Evolutionary conservation across 2,888 invertebrate genomes (phyloP).

Genomic region (Mesodorylaimus sp.): DNA sequence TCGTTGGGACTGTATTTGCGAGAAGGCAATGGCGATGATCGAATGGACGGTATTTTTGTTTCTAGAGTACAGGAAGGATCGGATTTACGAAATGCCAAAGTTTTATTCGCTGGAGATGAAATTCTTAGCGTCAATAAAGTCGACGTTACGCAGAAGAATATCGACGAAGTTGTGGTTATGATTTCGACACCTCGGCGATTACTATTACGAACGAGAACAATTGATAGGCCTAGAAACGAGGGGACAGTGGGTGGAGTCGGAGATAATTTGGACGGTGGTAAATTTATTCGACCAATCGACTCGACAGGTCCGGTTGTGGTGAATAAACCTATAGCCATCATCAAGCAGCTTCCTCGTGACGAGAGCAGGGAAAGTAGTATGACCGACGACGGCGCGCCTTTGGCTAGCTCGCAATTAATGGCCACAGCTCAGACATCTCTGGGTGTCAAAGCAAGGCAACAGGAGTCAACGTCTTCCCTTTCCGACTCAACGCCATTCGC

Average conservation of each 20-base stretch:
- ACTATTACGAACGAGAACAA: slow-evolving; percentile 73
- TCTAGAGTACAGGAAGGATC: slow-evolving; percentile 67
- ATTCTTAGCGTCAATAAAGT: slow-evolving; percentile 93
- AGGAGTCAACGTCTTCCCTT: too few species aligned
- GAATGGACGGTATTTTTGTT: slow-evolving; percentile 90
- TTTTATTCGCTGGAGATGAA: slow-evolving; percentile 89
- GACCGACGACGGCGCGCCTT: slow-evolving; percentile 9
- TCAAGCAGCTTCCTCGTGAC: slow-evolving; percentile 3
- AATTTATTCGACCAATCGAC: too few species aligned
- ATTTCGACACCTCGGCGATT: slow-evolving; percentile 95
- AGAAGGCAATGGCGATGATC: slow-evolving; percentile 91
- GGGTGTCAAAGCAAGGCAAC: slow-evolving; percentile 13
- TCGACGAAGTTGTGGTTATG: slow-evolving; percentile 96
- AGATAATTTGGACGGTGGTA: too few species aligned
- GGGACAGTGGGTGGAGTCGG: too few species aligned
- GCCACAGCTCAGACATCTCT: slow-evolving; percentile 27
- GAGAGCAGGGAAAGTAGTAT: slow-evolving; percentile 5
- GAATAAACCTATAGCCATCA: neutral
- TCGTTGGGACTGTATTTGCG: slow-evolving; percentile 80
- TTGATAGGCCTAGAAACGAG: too few species aligned
- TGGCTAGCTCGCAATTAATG: slow-evolving; percentile 17
- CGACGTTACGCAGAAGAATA: slow-evolving; percentile 86
- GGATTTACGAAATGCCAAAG: slow-evolving; percentile 85
- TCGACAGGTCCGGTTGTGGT: too few species aligned
- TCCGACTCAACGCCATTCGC: too few species aligned